Percentiles rank a stretch among this genome's conserved stretches.
Conservation (phyloP, 2,888 invertebrate genomes). For the Crematogaster levior region DNA sequence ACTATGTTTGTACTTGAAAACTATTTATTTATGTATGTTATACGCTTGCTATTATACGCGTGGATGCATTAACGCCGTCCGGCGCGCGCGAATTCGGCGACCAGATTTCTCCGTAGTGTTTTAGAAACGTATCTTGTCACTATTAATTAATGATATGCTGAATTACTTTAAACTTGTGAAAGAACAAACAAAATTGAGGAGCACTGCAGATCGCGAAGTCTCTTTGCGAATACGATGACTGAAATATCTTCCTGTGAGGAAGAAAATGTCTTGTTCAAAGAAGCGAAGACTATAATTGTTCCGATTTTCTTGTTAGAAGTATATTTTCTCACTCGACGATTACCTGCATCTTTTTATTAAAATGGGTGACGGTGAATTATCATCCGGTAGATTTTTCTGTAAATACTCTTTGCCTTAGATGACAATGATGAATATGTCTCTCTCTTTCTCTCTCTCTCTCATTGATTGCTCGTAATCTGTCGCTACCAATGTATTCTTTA, state of each 20-base stretch:
- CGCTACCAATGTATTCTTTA: not conserved
- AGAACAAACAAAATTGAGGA: not conserved
- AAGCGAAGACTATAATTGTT: not conserved
- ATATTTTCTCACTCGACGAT: not conserved
- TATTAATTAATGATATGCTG: not conserved
- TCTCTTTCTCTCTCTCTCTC: not conserved
- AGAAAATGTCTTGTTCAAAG: not conserved
- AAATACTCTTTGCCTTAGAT: not conserved
- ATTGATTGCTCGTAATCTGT: not conserved
- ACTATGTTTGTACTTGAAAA: not conserved
- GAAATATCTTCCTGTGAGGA: not conserved
- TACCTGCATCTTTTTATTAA: not conserved
- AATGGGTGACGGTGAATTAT: not conserved
- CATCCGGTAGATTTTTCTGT: not conserved
- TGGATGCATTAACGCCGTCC: not conserved
- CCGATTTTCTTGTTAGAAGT: not conserved
- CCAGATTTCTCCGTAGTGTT: no score
- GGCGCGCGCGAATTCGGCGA: not conserved
- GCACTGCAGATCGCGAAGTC: not conserved
- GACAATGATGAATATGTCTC: conserved; percentile 11
- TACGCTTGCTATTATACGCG: not conserved
- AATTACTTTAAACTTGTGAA: not conserved
- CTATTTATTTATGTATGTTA: not conserved
- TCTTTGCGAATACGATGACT: not conserved
- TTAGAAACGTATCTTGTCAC: not conserved